Evolutionary conservation across 2,888 invertebrate genomes (phyloP).

Genomic region (Escarpia spicata): DNA sequence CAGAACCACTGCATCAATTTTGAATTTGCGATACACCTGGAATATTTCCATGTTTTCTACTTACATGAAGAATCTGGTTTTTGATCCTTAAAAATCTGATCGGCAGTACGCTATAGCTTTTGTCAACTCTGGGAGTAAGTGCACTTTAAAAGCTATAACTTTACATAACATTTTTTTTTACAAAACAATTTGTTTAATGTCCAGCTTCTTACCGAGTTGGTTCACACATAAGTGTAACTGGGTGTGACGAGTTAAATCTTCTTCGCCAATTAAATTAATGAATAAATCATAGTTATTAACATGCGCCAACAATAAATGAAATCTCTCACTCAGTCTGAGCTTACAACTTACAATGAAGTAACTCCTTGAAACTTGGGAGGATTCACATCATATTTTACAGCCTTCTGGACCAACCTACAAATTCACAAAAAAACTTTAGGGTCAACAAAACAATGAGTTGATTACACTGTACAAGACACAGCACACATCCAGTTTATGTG

Average conservation of each 20-base stretch:
- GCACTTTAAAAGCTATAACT: too few species aligned
- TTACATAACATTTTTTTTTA: too few species aligned
- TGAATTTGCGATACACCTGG: too few species aligned
- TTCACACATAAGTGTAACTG: not conserved
- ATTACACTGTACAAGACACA: not conserved
- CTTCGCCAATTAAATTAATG: too few species aligned
- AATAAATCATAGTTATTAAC: not conserved
- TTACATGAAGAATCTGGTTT: too few species aligned
- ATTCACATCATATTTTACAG: not conserved
- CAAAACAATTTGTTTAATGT: not conserved
- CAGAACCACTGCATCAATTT: too few species aligned
- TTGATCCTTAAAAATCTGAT: too few species aligned
- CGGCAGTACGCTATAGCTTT: too few species aligned
- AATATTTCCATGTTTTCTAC: too few species aligned
- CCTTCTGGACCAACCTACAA: constrained; percentile 4
- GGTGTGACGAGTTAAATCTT: too few species aligned
- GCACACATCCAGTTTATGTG: not conserved
- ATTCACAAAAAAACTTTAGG: not conserved
- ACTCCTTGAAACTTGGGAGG: not conserved
- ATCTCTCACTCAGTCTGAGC: not conserved
- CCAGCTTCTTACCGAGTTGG: not conserved
- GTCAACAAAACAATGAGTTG: not conserved
- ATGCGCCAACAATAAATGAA: not conserved
- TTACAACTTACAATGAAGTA: not conserved
- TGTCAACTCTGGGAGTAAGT: too few species aligned